phyloP scores from a whole-genome alignment of 2,797 vertebrate genomes.

The Bucorvus abyssinicus region DNA sequence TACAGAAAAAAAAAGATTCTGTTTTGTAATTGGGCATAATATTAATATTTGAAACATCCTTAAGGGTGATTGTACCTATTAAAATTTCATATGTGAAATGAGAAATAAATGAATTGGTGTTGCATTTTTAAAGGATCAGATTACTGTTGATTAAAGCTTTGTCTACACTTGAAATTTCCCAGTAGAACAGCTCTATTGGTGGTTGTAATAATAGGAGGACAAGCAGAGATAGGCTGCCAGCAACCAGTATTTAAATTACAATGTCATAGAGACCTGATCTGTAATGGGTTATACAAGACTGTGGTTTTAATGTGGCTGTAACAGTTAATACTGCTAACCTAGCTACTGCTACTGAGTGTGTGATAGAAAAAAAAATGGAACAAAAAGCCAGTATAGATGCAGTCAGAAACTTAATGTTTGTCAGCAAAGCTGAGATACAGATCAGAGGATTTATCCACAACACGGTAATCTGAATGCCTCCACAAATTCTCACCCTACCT shows the following conservation, averaged over 20 bases:
- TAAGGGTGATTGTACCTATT: constrained; percentile 71
- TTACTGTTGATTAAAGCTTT: constrained; percentile 72
- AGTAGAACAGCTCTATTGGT: constrained; percentile 53
- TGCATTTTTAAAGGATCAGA: constrained; percentile 72
- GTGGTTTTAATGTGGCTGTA: background rate
- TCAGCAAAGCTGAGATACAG: background rate
- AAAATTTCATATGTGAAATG: constrained; percentile 68
- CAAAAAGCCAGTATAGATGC: background rate
- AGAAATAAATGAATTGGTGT: constrained; percentile 69
- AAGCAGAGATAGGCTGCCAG: constrained; percentile 54
- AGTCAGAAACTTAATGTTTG: background rate
- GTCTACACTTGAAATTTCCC: constrained; percentile 69
- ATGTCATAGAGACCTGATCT: constrained; percentile 32
- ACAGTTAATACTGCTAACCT: background rate
- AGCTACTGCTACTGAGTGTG: background rate
- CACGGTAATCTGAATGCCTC: background rate
- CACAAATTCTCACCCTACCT: background rate
- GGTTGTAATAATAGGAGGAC: constrained; percentile 52
- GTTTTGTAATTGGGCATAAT: constrained; percentile 66
- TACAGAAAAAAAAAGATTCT: constrained; percentile 55
- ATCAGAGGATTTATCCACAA: background rate
- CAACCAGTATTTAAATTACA: constrained; percentile 21
- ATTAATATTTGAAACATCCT: constrained; percentile 74
- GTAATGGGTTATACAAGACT: constrained; percentile 33
- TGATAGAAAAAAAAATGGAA: background rate